Evolutionary conservation across 2,113 vertebrate species (phyloP), one percentile per base, ranked within the genome.

Genomic region (Bolborhynchus lineola): DNA sequence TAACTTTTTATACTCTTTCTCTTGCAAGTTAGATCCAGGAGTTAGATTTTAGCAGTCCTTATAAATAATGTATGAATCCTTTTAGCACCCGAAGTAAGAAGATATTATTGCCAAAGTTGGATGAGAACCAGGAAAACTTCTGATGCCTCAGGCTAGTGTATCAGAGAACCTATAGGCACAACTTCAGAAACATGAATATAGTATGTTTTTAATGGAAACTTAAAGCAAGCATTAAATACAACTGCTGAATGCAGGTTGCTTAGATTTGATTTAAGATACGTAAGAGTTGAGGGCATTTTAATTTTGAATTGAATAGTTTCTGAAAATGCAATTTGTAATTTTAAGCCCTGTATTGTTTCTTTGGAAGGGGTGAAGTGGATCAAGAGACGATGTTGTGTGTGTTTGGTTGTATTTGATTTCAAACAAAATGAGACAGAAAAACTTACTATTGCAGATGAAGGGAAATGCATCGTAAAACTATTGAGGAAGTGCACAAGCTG

Each of bases 61-160:
- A 97, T 97, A 97, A 97, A 97, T 97, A 95, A 94, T 95, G 96
- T 93, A 97, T 96, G 93, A 97, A 90, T 74, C 88, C 86, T 95
- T 96, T 97, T 96, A 97, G 93, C 96, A 96, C 96, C 93, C 9
- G 76, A 97, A 97, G 96, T 92, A 97, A 97, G 97, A 92, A 96
- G 96, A 95, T 97, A 96, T 82, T 94, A 91, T 97, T 97, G 96
- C 95, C 95, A 24, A 85, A 95, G 93, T 91, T 97, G 96, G 96
- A 97, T 91, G 86, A 83, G 94, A 95, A 97, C 96, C 96, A 97
- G 95, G 96, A 97, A 97, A 97, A 95, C 91, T 96, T 95, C 93
- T 96, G 64, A 90, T 78, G 97, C 95, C 92, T 93, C 13, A 82
- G 96, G 95, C 71, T 96, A 94, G 42, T 90, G 64, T 97, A 81